Conservation (phyloP, 92 coral and sea anemone genomes). For the Palythoa grandiflora region DNA sequence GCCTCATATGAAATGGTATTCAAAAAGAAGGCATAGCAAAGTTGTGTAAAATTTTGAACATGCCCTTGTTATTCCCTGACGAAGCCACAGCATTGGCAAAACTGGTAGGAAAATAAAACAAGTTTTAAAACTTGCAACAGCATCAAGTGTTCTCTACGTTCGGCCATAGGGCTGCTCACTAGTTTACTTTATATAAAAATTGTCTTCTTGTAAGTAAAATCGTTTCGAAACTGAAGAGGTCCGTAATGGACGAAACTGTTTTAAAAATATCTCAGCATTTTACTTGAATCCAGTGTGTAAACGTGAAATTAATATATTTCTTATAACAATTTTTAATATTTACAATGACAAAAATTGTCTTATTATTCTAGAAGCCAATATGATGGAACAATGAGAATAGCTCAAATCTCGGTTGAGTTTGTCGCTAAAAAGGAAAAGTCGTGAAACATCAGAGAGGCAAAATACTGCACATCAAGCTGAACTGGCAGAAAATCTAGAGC, state of each 20-base stretch:
- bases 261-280: no score
- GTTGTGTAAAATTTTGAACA: constrained; percentile 58
- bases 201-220: no score
- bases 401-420: constrained; percentile 31
- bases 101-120: background rate
- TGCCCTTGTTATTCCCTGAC: constrained; percentile 11
- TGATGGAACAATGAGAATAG: constrained; percentile 25
- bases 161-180: constrained; percentile 2
- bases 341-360: constrained; percentile 6
- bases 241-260: no score
- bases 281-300: no score
- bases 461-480: constrained; percentile 17
- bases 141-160: constrained; percentile 6
- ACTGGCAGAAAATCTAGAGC: constrained; percentile 11
- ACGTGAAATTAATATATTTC: no score
- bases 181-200: no score
- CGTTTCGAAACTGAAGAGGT: no score
- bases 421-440: constrained; percentile 30
- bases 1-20: constrained; percentile 54
- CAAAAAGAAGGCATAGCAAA: constrained; percentile 66
- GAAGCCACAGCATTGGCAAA: background rate
- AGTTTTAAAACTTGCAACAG: background rate
- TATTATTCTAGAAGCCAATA: constrained; percentile 18
- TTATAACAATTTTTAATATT: no score
- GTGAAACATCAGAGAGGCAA: constrained; percentile 39